These are phyloP conservation scores for Biston betularia DNA, from an alignment of 2,888 invertebrate genomes.

Conservation along the genomic window DNA sequence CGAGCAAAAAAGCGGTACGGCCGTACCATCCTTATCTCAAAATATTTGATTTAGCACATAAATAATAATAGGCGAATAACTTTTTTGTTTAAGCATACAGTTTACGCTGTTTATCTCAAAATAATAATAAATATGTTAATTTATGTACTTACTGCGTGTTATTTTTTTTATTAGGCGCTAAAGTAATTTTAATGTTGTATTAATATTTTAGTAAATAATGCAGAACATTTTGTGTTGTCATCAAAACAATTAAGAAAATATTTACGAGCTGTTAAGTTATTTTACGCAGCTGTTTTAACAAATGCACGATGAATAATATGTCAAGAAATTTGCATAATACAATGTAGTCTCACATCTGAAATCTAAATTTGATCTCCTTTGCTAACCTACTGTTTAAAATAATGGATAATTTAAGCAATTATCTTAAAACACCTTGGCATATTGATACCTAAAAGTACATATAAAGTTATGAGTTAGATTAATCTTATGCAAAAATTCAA, in stretches of 20 bases:
- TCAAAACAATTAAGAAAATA: slow-evolving; percentile 41
- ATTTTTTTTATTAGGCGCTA: too few relatives aligned
- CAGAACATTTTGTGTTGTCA: not conserved
- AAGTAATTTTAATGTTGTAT: too few relatives aligned
- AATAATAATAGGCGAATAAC: too few relatives aligned
- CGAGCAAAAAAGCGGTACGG: too few relatives aligned
- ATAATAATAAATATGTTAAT: not conserved
- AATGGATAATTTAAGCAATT: slow-evolving; percentile 12
- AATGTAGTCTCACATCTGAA: slow-evolving; percentile 9
- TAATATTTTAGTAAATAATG: not conserved
- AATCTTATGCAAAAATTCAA: slow-evolving; percentile 27
- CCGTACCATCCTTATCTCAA: too few relatives aligned
- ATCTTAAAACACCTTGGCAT: slow-evolving; percentile 38
- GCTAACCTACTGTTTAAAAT: not conserved
- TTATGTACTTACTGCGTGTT: too few relatives aligned
- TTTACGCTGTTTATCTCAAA: not conserved
- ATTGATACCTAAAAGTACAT: slow-evolving; percentile 8
- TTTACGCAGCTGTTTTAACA: slow-evolving; percentile 3
- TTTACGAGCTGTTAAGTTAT: slow-evolving; percentile 18
- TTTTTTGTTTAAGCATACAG: too few relatives aligned
- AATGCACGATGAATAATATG: slow-evolving; percentile 1
- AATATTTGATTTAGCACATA: too few relatives aligned
- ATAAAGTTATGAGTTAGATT: not conserved
- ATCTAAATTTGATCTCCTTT: not conserved
- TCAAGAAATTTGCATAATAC: slow-evolving; percentile 13